A percentile compares a stretch with the other conserved stretches of the same genome.
Conservation (phyloP, 2,113 vertebrate genomes). For the Nothocercus nigrocapillus region DNA sequence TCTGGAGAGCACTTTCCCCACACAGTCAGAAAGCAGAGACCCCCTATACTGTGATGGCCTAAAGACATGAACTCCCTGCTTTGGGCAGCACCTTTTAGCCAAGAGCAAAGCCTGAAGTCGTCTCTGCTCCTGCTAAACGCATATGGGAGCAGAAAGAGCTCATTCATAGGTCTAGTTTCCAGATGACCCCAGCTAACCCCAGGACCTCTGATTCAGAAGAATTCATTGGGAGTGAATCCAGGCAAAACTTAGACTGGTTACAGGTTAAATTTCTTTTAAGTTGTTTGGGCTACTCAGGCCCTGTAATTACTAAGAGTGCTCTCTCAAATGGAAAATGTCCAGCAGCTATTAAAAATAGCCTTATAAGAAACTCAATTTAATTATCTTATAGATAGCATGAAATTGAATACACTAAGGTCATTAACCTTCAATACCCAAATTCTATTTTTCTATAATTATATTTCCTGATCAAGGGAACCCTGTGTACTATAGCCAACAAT, state of each 20-base stretch:
- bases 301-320: background rate
- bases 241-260: background rate
- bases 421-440: constrained; percentile 28
- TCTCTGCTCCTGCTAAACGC: background rate
- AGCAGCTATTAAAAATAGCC: constrained; percentile 6
- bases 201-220: background rate
- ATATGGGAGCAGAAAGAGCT: background rate
- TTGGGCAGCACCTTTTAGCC: background rate
- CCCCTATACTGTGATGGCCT: background rate
- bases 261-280: background rate
- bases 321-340: background rate
- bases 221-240: background rate
- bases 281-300: background rate
- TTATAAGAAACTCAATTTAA: constrained; percentile 7
- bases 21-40: background rate
- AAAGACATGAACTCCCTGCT: background rate
- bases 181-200: background rate
- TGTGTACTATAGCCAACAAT: background rate
- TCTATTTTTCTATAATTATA: background rate
- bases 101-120: background rate
- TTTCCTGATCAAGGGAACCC: constrained; percentile 6
- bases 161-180: background rate
- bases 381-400: constrained; percentile 7
- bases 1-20: background rate
- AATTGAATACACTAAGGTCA: constrained; percentile 42